Percentiles rank a stretch among this genome's conserved stretches.
phyloP scores from a whole-genome alignment of 2,113 vertebrate genomes.

The Galbula dea region DNA sequence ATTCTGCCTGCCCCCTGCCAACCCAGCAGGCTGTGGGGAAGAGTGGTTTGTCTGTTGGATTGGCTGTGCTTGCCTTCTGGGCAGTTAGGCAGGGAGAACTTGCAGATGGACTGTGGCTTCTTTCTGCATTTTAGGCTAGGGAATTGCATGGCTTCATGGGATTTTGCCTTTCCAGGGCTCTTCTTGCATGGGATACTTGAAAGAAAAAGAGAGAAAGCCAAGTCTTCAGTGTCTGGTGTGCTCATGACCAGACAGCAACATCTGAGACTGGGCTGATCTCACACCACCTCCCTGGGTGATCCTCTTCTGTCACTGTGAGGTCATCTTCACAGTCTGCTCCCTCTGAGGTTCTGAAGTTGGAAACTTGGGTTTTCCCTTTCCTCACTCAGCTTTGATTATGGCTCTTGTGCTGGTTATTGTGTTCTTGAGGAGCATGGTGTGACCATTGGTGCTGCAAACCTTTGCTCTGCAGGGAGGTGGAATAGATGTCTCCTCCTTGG shows the following conservation, averaged over 20 bases:
- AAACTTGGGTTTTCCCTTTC: not conserved
- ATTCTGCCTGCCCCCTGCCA: not conserved
- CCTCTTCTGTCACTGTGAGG: not conserved
- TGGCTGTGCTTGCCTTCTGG: accelerated
- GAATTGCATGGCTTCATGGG: not conserved
- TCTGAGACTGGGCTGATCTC: not conserved
- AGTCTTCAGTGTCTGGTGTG: no score
- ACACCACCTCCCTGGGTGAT: not conserved
- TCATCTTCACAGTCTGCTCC: accelerated
- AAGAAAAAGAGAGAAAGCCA: no score
- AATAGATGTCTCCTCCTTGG: not conserved
- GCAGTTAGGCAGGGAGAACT: not conserved
- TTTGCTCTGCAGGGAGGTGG: not conserved
- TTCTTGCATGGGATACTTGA: not conserved
- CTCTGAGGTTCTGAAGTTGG: not conserved
- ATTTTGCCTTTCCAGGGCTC: not conserved
- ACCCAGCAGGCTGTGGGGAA: not conserved
- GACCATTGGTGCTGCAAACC: not conserved
- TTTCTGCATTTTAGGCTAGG: not conserved
- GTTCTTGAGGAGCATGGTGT: not conserved
- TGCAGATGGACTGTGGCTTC: not conserved
- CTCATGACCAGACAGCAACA: not conserved
- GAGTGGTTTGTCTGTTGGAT: not conserved
- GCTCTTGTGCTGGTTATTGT: not conserved
- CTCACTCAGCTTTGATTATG: not conserved